Conservation (phyloP, 2,797 vertebrate genomes). For the Lerista edwardsae region DNA sequence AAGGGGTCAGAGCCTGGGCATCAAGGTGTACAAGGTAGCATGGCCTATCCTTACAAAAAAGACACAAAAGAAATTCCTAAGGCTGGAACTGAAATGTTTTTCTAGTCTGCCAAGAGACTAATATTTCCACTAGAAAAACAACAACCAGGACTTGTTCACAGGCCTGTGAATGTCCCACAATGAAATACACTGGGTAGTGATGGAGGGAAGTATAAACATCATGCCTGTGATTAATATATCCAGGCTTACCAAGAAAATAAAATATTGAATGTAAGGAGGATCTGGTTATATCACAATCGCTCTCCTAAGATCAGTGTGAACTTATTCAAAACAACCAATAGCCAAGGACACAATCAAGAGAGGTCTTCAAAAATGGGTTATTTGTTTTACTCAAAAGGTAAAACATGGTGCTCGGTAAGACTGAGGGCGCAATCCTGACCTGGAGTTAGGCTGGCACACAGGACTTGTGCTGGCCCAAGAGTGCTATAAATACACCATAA, state of each 20-base stretch:
- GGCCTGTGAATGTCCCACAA: constrained; percentile 62
- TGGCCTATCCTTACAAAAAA: constrained; percentile 59
- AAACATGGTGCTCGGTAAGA: no score
- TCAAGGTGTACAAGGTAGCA: constrained; percentile 59
- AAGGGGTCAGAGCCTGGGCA: constrained; percentile 66
- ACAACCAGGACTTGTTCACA: constrained; percentile 54
- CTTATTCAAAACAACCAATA: background rate
- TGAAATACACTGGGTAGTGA: constrained; percentile 27
- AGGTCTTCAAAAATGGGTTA: no score
- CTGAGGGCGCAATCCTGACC: no score
- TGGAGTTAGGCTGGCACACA: no score
- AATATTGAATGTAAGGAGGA: background rate
- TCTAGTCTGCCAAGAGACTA: constrained; percentile 67
- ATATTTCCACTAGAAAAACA: constrained; percentile 69
- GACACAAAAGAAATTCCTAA: constrained; percentile 71
- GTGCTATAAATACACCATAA: no score
- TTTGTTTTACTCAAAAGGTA: no score
- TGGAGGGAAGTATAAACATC: constrained; percentile 59
- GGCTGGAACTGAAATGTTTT: constrained; percentile 60
- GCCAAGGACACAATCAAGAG: no score
- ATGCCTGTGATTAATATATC: background rate
- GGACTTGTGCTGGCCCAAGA: no score
- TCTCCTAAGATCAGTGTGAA: background rate
- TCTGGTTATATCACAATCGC: background rate
- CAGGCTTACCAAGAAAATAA: constrained; percentile 45